phyloP scores from a whole-genome alignment of 2,113 vertebrate species.

The Seriola dumerili region DNA sequence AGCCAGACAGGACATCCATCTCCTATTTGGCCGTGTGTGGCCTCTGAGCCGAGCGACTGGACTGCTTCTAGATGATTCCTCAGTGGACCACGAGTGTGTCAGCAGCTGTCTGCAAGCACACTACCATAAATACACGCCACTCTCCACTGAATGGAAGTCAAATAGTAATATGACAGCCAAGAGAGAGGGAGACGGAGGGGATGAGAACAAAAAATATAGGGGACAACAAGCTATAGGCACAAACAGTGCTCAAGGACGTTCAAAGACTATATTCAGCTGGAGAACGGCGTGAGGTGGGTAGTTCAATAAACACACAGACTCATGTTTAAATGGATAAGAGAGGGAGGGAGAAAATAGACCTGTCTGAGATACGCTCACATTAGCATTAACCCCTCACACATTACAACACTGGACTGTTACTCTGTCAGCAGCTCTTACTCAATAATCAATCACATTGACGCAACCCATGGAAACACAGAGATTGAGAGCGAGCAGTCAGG shows the following conservation, averaged over 20 bases:
- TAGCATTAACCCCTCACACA: slow-evolving; percentile 70
- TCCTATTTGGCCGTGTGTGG: slow-evolving; percentile 27
- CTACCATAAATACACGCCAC: slow-evolving; percentile 54
- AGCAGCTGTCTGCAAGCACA: slow-evolving; percentile 50
- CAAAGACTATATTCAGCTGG: slow-evolving; percentile 41
- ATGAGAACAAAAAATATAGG: slow-evolving; percentile 11
- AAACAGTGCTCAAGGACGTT: slow-evolving; percentile 60
- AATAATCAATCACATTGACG: slow-evolving; percentile 71
- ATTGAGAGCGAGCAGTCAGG: slow-evolving; percentile 39
- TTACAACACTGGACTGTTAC: slow-evolving; percentile 41
- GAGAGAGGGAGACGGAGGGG: slow-evolving; percentile 2
- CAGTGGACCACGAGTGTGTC: slow-evolving; percentile 48
- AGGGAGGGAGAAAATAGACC: slow-evolving; percentile 46
- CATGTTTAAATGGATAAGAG: slow-evolving; percentile 75
- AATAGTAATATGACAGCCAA: slow-evolving; percentile 52
- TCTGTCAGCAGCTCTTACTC: slow-evolving; percentile 63
- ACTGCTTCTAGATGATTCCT: slow-evolving; percentile 61
- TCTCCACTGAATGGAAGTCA: slow-evolving; percentile 55
- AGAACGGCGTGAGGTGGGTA: slow-evolving; percentile 42
- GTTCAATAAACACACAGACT: slow-evolving; percentile 52
- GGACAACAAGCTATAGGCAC: slow-evolving; percentile 54
- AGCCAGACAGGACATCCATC: slow-evolving; percentile 47
- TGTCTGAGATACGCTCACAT: slow-evolving; percentile 57
- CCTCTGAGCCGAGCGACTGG: slow-evolving; percentile 22
- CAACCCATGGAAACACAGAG: slow-evolving; percentile 51